Evolutionary conservation across 2,888 invertebrate species (phyloP), one percentile per base, ranked within the genome.

Genomic region (Orchestes rusci): DNA sequence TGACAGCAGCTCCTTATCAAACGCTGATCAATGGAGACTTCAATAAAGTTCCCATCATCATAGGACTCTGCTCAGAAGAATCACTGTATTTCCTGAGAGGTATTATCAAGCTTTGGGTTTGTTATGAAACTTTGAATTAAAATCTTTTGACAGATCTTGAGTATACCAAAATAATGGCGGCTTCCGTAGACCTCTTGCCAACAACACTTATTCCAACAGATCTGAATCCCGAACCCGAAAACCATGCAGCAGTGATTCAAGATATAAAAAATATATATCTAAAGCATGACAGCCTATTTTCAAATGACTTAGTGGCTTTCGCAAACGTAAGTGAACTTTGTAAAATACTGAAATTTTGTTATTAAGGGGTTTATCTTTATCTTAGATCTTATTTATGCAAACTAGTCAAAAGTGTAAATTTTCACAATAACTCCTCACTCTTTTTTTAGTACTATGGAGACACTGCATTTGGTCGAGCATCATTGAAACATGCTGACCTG

Each of bases 31-130:
- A 10, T 10, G 33, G 33, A 15, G 16, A 16, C 10, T 33, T 33
- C 16, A 33, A 13, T 16, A 13, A 33, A 13, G 33, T 33, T 4
- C 33, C 33, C 4, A 33, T 33, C 4, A 15, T 33, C 10, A 16
- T 13, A 16, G 33, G 33, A 3, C 10, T 33, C 15, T 33, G 33
- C 16, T 33, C 33, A 10, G 33, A 33, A 16, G 33, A 33, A 33
- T 33, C 33, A 4, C 10, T n/a, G n/a, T n/a, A n/a, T n/a, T n/a
- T n/a, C n/a, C n/a, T n/a, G n/a, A n/a, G n/a, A 13, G 29, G 4
- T 29, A 15, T 3, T 29, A n/a, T n/a, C n/a, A n/a, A n/a, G n/a
- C n/a, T n/a, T n/a, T n/a, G n/a, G n/a, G n/a, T n/a, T n/a, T n/a
- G n/a, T n/a, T n/a, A n/a, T n/a, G n/a, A n/a, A n/a, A n/a, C n/a